Evolutionary conservation across 92 coral and sea anemone genomes (phyloP).

Genomic region (Parazoanthus swiftii): DNA sequence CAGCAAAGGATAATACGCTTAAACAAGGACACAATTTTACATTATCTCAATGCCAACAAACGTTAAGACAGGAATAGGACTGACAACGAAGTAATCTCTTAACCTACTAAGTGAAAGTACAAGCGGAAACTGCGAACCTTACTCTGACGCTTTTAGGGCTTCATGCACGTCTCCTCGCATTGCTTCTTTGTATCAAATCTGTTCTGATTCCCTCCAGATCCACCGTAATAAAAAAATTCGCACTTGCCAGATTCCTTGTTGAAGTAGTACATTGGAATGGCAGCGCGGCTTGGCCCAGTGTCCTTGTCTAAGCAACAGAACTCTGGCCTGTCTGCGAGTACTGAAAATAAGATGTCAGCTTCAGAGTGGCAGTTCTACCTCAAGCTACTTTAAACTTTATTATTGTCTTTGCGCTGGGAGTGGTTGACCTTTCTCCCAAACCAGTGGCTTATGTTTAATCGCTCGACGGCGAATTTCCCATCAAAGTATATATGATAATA

Average conservation of each 20-base stretch:
- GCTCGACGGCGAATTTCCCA: no score
- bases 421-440: no score
- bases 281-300: neutral
- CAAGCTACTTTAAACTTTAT: neutral
- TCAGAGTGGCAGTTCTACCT: neutral
- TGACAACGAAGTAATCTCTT: no score
- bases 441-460: no score
- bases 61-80: no score
- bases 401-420: no score
- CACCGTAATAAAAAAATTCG: conserved; percentile 38
- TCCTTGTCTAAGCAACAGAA: neutral
- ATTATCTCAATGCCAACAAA: no score
- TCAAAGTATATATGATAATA: no score
- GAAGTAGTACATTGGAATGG: conserved; percentile 38
- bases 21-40: no score
- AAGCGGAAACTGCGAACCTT: no score
- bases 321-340: neutral
- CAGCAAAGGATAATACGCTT: no score
- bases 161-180: conserved; percentile 29
- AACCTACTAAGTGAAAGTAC: no score
- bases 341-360: neutral
- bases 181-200: conserved; percentile 29
- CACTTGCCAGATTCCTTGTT: conserved; percentile 23
- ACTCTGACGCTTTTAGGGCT: neutral
- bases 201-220: conserved; percentile 23